Evolutionary conservation across 2,888 invertebrate genomes (phyloP).

Genomic region (Sylvicola fuscatus): DNA sequence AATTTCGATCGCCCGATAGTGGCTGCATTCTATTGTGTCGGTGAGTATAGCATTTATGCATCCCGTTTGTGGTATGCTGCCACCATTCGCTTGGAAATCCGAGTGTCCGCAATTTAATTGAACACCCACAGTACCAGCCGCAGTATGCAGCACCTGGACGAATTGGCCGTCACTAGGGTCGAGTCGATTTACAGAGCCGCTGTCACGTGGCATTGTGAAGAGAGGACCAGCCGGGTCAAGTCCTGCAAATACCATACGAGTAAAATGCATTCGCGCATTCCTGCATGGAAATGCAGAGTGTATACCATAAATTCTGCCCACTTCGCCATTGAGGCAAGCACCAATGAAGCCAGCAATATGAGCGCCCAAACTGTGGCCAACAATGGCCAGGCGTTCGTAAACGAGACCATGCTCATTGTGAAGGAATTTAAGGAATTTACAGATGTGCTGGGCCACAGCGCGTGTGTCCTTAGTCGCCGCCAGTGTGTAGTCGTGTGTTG

Average conservation of each 20-base stretch:
- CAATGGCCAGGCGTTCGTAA: neutral
- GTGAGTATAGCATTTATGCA: slow-evolving; percentile 10
- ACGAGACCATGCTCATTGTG: neutral
- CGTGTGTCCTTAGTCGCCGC: too few species aligned
- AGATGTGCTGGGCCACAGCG: too few species aligned
- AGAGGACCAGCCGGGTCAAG: slow-evolving; percentile 28
- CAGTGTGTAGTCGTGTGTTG: too few species aligned
- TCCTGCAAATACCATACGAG: slow-evolving; percentile 6
- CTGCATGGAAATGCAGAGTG: too few species aligned
- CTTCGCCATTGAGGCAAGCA: neutral
- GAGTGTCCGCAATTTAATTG: slow-evolving; percentile 23
- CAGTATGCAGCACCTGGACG: slow-evolving; percentile 28
- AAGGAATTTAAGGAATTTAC: too few species aligned
- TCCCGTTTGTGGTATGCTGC: slow-evolving; percentile 25
- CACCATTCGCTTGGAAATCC: slow-evolving; percentile 28
- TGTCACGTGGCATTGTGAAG: slow-evolving; percentile 22
- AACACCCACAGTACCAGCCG: slow-evolving; percentile 26
- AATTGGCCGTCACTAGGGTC: slow-evolving; percentile 26
- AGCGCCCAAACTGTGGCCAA: slow-evolving; percentile 1
- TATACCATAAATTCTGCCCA: slow-evolving; percentile 1
- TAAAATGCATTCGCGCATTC: too few species aligned
- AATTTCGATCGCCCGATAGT: neutral
- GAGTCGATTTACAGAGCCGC: slow-evolving; percentile 13
- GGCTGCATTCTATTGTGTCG: neutral
- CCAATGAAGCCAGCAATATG: neutral